phyloP scores from a whole-genome alignment of 2,113 vertebrate genomes.

The Zootoca vivipara region DNA sequence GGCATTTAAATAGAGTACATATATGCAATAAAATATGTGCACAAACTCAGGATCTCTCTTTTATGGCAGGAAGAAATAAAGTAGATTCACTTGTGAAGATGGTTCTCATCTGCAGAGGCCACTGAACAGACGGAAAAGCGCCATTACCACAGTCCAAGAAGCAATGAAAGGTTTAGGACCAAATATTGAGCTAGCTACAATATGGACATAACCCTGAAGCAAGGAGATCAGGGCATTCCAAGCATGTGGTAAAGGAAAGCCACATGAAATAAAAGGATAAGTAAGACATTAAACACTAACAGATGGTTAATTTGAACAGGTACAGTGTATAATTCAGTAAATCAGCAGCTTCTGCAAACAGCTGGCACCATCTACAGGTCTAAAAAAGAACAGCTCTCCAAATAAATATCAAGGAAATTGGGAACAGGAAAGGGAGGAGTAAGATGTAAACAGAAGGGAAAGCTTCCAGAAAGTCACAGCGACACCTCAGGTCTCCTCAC shows the following conservation, averaged over 20 bases:
- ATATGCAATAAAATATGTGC: neutral
- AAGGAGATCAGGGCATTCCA: neutral
- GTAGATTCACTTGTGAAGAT: neutral
- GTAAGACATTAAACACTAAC: neutral
- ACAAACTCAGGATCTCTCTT: neutral
- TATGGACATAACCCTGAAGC: neutral
- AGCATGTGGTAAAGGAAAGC: neutral
- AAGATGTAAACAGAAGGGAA: neutral
- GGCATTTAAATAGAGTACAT: neutral
- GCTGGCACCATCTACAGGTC: conserved; percentile 3
- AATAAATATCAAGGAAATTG: neutral
- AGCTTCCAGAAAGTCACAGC: neutral
- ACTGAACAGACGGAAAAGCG: neutral
- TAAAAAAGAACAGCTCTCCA: neutral
- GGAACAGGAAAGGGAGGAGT: neutral
- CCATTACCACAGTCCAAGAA: neutral
- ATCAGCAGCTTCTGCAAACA: accelerated
- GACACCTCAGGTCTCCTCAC: neutral
- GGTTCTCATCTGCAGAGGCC: neutral
- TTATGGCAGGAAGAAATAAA: neutral
- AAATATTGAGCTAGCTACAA: neutral
- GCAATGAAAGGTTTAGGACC: neutral
- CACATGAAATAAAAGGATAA: neutral
- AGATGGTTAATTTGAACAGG: neutral
- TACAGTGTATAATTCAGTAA: neutral